Evolutionary conservation across 1,140 invertebrate species (phyloP), one percentile per base, ranked within the genome.

Genomic region (Drosophila hydei): DNA sequence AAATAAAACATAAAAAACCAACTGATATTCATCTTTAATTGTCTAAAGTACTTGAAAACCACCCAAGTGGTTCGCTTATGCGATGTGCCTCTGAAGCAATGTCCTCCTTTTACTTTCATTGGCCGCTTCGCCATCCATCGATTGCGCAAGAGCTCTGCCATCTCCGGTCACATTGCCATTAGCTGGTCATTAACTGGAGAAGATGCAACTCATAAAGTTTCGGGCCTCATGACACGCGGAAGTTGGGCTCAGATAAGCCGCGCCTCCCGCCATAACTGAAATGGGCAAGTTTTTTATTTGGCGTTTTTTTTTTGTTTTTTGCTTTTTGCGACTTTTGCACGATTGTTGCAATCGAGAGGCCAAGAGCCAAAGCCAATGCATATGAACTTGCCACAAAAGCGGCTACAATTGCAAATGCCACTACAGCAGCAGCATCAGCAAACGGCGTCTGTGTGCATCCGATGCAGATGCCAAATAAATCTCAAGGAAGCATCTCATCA

Each of bases 391-490:
- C 61, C 55, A 42, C 40, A 30, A 48, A 47, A 42, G 30, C 56
- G 51, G 55, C 48, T 59, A 72, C 16, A 48, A 72, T 74, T 60
- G 59, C 73, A 60, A 58, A 19, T 19, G 56, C 58, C 50, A 38
- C 50, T 47, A 40, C 55, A 50, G 27, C 25, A 30, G 25, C 25
- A 50, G 25, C 21, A 14, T 25, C 36, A 30, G 30, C 12, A 9
- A 38, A 38, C 50, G 16, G 25, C 3, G 19, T 23, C 12, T 55
- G 51, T 38, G 11, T 42, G 64, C 72, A 74, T 74, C 72, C 72
- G 72, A 74, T 74, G 72, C 58, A 59, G 75, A 81, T 87, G 83
- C 78, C 83, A 87, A 88, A 87, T 84, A 88, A 88, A 88, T 88
- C 83, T 88, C 83, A 88, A 88, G 83, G 83, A 88, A 89, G 84